phyloP scores from a whole-genome alignment of 2,888 invertebrate species.

The Lasioglossum figueresi region DNA sequence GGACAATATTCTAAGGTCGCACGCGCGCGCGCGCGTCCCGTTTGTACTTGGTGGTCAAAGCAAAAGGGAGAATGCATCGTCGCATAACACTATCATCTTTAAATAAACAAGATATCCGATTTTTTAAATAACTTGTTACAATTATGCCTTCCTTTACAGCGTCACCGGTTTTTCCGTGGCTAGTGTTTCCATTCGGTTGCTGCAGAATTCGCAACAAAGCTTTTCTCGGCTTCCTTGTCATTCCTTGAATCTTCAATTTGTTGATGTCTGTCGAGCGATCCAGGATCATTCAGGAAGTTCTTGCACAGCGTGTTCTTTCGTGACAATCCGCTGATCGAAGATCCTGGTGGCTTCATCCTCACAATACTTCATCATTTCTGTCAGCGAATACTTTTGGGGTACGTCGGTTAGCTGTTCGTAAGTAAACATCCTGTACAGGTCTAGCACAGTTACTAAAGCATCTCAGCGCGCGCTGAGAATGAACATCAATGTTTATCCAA shows the following conservation, averaged over 20 bases:
- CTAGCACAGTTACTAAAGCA: neutral
- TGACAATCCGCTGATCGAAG: neutral
- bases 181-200: neutral
- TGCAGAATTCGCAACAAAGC: neutral
- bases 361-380: neutral
- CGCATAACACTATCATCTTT: slow-evolving; percentile 65
- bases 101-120: slow-evolving; percentile 64
- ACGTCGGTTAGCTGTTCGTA: neutral
- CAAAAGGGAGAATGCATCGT: slow-evolving; percentile 59
- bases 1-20: slow-evolving; percentile 41
- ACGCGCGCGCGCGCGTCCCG: slow-evolving; percentile 4
- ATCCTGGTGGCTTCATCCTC: slow-evolving; percentile 7
- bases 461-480: neutral
- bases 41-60: slow-evolving; percentile 41
- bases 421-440: neutral
- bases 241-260: slow-evolving; percentile 7
- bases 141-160: slow-evolving; percentile 17
- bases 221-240: neutral
- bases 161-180: neutral
- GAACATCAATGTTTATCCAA: slow-evolving; percentile 3
- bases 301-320: neutral
- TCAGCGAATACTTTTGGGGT: neutral
- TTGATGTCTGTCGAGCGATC: neutral
- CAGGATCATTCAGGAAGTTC: neutral
- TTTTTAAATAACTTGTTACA: slow-evolving; percentile 67